Evolutionary conservation across 1,140 invertebrate species (phyloP).

Genomic region (Neotoxoptera formosana): DNA sequence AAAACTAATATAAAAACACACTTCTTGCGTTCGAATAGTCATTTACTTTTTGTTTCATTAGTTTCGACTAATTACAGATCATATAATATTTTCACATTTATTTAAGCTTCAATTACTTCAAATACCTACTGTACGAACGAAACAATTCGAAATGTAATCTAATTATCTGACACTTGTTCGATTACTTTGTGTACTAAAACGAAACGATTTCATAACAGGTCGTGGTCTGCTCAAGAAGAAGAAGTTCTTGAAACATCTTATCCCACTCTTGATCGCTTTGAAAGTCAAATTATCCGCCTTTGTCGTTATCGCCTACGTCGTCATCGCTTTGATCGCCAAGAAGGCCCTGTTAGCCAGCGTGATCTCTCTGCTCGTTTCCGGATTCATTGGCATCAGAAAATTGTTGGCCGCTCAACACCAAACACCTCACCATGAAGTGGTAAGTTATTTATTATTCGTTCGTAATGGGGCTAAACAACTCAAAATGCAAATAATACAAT

Average conservation of each 20-base stretch:
- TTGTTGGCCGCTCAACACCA: constrained; percentile 64
- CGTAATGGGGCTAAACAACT: background rate
- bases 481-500: background rate
- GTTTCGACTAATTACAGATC: background rate
- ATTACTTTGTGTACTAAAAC: background rate
- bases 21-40: background rate
- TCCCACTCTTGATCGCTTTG: constrained; percentile 69
- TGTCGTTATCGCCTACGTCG: constrained; percentile 69
- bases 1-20: background rate
- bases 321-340: constrained; percentile 71
- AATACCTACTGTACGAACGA: background rate
- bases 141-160: background rate
- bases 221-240: constrained; percentile 68
- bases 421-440: constrained; percentile 59
- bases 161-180: background rate
- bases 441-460: constrained; percentile 21
- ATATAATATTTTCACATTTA: background rate
- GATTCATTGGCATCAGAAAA: constrained; percentile 69
- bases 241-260: constrained; percentile 68
- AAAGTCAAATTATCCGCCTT: constrained; percentile 71
- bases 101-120: background rate
- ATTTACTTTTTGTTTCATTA: background rate
- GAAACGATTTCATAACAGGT: constrained; percentile 62
- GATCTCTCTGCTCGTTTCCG: constrained; percentile 71
- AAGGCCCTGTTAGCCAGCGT: constrained; percentile 72